A percentile compares a stretch with the other conserved stretches of the same genome.
Evolutionary conservation across 1,140 invertebrate species (phyloP).

Genomic region (Mycetomoellerius zeteki): DNA sequence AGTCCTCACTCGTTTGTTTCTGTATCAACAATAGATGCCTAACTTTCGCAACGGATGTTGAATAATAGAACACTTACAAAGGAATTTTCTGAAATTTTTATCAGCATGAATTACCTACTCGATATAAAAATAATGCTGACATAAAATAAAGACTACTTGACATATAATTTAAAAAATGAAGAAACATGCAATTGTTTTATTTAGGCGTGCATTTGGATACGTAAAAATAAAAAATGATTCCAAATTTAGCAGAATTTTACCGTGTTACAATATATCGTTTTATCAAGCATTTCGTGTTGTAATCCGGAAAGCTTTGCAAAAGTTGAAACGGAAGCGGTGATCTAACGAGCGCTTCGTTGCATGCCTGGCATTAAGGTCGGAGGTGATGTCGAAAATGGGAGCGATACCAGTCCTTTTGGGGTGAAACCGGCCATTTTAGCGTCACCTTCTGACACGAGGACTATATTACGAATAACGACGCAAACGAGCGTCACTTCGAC

Average conservation of each 20-base stretch:
- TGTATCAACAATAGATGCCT: conserved; percentile 20
- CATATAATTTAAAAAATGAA: neutral
- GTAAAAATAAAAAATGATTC: neutral
- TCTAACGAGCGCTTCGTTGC: conserved; percentile 50
- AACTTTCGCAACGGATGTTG: neutral
- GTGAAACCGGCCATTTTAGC: conserved; percentile 47
- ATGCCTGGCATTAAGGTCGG: conserved; percentile 51
- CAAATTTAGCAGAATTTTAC: neutral
- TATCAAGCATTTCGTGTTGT: conserved; percentile 12
- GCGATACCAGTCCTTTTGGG: conserved; percentile 9
- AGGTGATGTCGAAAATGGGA: conserved; percentile 55
- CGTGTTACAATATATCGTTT: neutral
- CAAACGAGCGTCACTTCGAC: conserved; percentile 49
- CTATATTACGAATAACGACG: conserved; percentile 48
- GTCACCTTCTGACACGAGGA: conserved; percentile 61
- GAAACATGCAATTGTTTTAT: neutral
- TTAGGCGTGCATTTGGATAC: neutral
- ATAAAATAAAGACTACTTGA: no score
- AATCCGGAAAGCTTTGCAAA: conserved; percentile 45
- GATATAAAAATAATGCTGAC: no score
- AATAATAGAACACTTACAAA: neutral
- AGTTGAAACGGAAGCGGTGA: conserved; percentile 41
- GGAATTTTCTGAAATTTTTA: neutral
- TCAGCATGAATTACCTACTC: neutral
- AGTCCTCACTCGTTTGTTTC: conserved; percentile 21